These are phyloP conservation scores for Sparus aurata DNA, from an alignment of 2,797 vertebrate species.

Conservation along the genomic window DNA sequence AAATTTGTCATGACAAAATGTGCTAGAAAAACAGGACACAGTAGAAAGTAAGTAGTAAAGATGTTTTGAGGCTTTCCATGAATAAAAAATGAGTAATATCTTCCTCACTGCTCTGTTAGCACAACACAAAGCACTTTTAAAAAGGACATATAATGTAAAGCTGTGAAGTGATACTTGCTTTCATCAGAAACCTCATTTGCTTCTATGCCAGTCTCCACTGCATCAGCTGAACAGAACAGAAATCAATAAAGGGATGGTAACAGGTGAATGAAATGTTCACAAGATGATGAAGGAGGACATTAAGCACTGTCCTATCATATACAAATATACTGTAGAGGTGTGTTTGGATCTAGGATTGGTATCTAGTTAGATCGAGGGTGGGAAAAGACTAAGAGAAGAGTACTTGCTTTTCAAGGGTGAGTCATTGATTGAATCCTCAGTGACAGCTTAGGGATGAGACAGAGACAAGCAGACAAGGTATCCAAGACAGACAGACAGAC, in stretches of 20 bases:
- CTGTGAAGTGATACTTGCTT: slow-evolving; percentile 83
- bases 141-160: slow-evolving; percentile 23
- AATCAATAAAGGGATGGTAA: slow-evolving; percentile 47
- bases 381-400: slow-evolving; percentile 57
- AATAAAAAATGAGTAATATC: neutral
- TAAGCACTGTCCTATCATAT: neutral
- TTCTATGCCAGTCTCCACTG: slow-evolving; percentile 73
- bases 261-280: slow-evolving; percentile 39
- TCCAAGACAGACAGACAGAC: slow-evolving; percentile 48
- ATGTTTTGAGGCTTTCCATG: neutral
- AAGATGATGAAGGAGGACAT: slow-evolving; percentile 21
- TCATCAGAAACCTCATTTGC: slow-evolving; percentile 81
- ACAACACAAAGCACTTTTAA: slow-evolving; percentile 53
- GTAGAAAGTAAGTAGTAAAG: too few relatives aligned
- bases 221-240: slow-evolving; percentile 76
- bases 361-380: slow-evolving; percentile 17
- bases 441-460: slow-evolving; percentile 80
- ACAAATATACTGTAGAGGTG: slow-evolving; percentile 12
- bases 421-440: slow-evolving; percentile 83
- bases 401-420: slow-evolving; percentile 88
- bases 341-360: neutral
- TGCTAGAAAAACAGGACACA: too few relatives aligned
- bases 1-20: too few relatives aligned
- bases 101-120: slow-evolving; percentile 20
- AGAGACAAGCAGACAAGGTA: slow-evolving; percentile 55